Evolutionary conservation across 2,797 vertebrate genomes (phyloP).

Genomic region (Phoxinus dragarum): DNA sequence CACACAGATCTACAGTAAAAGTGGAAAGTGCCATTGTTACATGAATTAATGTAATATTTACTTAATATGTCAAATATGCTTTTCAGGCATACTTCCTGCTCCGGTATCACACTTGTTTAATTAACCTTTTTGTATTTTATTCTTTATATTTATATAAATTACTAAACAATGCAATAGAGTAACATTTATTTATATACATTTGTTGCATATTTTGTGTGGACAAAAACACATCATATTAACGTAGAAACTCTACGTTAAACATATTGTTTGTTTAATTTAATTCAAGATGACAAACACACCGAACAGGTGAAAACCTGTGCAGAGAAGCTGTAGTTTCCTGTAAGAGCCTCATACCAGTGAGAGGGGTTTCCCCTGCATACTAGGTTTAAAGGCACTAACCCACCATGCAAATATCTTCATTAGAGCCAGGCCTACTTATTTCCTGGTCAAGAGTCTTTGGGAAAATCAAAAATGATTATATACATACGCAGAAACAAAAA

Average conservation of each 20-base stretch:
- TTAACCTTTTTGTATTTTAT: not conserved
- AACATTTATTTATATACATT: not conserved
- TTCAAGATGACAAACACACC: not conserved
- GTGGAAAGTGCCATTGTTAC: not conserved
- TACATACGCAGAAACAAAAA: not conserved
- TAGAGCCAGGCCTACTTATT: not conserved
- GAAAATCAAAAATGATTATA: not conserved
- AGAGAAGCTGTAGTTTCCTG: slow-evolving; percentile 37
- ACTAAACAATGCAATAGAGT: not conserved
- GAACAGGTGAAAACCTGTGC: slow-evolving; percentile 42
- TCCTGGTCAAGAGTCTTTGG: slow-evolving; percentile 7
- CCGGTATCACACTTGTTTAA: not conserved
- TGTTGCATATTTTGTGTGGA: not conserved
- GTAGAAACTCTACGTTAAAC: not conserved
- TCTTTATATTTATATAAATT: no score
- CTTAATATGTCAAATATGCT: slow-evolving; percentile 6
- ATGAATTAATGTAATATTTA: not conserved
- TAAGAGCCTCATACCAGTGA: not conserved
- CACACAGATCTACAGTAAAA: not conserved
- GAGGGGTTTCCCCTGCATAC: slow-evolving; percentile 50
- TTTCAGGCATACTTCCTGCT: not conserved
- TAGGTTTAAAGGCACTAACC: not conserved
- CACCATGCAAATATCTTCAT: slow-evolving; percentile 44
- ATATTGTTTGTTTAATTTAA: not conserved
- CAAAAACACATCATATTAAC: not conserved